Evolutionary conservation across 2,113 vertebrate genomes (phyloP).

Genomic region (Xiphophorus hellerii): DNA sequence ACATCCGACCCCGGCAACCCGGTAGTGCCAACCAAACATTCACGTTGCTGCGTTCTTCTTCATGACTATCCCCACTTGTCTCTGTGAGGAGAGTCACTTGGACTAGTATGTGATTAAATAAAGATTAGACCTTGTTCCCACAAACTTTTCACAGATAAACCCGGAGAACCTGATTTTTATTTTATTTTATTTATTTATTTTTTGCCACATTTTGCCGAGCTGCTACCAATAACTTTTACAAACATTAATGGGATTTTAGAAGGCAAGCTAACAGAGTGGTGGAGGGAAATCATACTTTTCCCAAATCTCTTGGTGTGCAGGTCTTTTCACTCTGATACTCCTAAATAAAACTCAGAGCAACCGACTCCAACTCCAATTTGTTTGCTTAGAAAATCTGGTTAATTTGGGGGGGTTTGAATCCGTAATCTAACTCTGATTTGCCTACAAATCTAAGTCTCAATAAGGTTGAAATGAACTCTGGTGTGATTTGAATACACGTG

Average conservation of each 20-base stretch:
- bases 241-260: not conserved
- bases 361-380: no score
- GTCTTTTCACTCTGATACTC: no score
- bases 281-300: not conserved
- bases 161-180: not conserved
- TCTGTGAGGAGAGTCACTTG: not conserved
- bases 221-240: not conserved
- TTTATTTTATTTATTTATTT: not conserved
- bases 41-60: conserved; percentile 4
- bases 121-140: not conserved
- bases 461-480: no score
- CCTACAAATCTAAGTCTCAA: no score
- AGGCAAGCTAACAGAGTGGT: not conserved
- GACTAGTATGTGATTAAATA: not conserved
- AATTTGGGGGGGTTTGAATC: no score
- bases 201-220: not conserved
- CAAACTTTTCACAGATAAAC: not conserved
- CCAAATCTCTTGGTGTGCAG: not conserved
- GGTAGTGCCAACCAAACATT: conserved; percentile 52
- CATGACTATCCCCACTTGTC: not conserved
- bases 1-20: conserved; percentile 64
- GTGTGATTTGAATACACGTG: no score
- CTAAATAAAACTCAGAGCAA: no score
- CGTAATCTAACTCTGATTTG: no score
- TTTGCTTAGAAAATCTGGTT: no score